These are phyloP conservation scores for Listronotus bonariensis DNA, from an alignment of 1,140 invertebrate species.

Conservation along the genomic window DNA sequence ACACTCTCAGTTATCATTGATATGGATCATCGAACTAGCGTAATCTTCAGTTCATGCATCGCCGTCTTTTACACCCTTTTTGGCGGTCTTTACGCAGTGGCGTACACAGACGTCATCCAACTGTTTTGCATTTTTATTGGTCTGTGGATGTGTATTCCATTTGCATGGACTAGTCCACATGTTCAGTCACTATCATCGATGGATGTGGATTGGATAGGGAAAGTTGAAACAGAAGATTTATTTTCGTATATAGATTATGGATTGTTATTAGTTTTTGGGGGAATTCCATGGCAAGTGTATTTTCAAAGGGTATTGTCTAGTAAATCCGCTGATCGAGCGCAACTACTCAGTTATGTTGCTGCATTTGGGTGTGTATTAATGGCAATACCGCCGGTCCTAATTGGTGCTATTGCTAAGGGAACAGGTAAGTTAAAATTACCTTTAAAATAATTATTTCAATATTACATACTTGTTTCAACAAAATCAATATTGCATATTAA, in stretches of 20 bases:
- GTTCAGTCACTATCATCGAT: slow-evolving; percentile 78
- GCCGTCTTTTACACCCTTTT: slow-evolving; percentile 97
- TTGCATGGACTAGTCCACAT: slow-evolving; percentile 85
- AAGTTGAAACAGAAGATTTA: slow-evolving; percentile 71
- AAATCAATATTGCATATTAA: too few species aligned
- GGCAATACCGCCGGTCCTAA: slow-evolving; percentile 94
- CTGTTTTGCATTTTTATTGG: slow-evolving; percentile 98
- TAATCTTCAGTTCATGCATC: slow-evolving; percentile 93
- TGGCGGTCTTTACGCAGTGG: slow-evolving; percentile 96
- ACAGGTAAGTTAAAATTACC: slow-evolving; percentile 77
- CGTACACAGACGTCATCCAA: slow-evolving; percentile 98
- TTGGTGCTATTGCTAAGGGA: slow-evolving; percentile 94
- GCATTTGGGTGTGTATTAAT: slow-evolving; percentile 93
- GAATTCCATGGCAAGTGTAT: slow-evolving; percentile 99
- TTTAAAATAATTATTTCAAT: neutral
- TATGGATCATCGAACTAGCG: slow-evolving; percentile 89
- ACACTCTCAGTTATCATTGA: slow-evolving; percentile 96
- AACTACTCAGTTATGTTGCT: slow-evolving; percentile 95
- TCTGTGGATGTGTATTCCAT: slow-evolving; percentile 97
- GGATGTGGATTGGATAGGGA: slow-evolving; percentile 90
- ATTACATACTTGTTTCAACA: too few species aligned
- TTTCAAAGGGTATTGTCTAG: slow-evolving; percentile 97
- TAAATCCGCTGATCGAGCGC: slow-evolving; percentile 89
- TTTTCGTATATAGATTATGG: slow-evolving; percentile 91
- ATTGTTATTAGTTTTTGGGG: slow-evolving; percentile 91